Percentiles rank a stretch among this genome's conserved stretches.
These are phyloP conservation scores for Petroica traversi DNA, from an alignment of 2,113 vertebrate species.

Conservation along the genomic window DNA sequence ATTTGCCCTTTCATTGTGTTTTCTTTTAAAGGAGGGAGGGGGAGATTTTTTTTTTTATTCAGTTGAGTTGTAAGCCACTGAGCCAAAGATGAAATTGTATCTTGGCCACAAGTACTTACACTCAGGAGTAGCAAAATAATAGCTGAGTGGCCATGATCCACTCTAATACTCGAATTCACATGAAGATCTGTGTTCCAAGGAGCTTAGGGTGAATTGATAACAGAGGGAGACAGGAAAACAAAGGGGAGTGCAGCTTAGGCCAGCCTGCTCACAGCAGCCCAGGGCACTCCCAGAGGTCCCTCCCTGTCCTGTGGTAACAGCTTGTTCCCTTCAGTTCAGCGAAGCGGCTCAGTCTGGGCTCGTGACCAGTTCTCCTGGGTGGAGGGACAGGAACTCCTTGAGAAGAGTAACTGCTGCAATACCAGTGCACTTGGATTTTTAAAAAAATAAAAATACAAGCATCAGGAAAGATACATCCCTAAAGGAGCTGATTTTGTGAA, in stretches of 20 bases:
- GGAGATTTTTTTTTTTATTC: not conserved
- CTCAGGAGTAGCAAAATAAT: not conserved
- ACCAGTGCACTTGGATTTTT: not conserved
- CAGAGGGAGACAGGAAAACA: not conserved
- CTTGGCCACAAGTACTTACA: not conserved
- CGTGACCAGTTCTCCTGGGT: slow-evolving; percentile 1
- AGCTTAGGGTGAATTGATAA: not conserved
- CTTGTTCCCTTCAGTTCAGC: slow-evolving; percentile 5
- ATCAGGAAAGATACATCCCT: not conserved
- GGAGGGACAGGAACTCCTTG: not conserved
- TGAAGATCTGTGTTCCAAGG: not conserved
- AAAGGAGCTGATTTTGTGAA: not conserved
- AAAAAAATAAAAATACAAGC: not conserved
- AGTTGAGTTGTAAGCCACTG: not conserved
- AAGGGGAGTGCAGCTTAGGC: not conserved
- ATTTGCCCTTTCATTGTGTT: not conserved
- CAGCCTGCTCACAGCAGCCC: not conserved
- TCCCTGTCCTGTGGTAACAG: slow-evolving; percentile 35
- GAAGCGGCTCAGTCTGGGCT: not conserved
- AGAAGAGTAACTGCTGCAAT: not conserved
- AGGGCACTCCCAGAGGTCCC: not conserved
- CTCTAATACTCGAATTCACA: not conserved
- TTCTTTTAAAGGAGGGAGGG: not conserved
- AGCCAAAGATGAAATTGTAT: not conserved
- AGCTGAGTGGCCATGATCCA: not conserved